A percentile compares a stretch with the other conserved stretches of the same genome.
phyloP scores from a whole-genome alignment of 2,888 invertebrate genomes.

The Athetis lepigone region DNA sequence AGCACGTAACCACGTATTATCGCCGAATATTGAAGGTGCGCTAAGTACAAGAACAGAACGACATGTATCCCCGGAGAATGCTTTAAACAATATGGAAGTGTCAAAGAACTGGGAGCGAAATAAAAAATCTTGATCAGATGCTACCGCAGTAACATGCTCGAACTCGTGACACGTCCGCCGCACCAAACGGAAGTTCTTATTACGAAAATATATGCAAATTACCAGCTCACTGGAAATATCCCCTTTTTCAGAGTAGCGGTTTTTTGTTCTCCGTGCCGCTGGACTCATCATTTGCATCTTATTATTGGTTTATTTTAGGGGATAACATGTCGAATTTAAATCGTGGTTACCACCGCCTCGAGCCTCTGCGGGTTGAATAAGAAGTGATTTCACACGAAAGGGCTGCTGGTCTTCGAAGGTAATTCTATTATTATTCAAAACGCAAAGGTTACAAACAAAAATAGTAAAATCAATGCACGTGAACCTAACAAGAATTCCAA shows the following conservation, averaged over 20 bases:
- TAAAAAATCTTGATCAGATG: conserved; percentile 65
- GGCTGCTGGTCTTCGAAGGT: conserved; percentile 57
- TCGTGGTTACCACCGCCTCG: conserved; percentile 76
- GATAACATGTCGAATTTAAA: conserved; percentile 86
- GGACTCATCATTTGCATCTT: conserved; percentile 86
- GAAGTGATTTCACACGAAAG: conserved; percentile 81
- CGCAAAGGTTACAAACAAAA: conserved; percentile 67
- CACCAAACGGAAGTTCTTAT: conserved; percentile 86
- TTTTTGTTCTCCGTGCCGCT: conserved; percentile 79
- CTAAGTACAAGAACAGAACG: conserved; percentile 45
- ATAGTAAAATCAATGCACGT: conserved; percentile 64
- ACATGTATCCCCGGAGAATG: conserved; percentile 41
- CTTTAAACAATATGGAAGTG: conserved; percentile 52
- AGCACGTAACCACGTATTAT: conserved; percentile 76
- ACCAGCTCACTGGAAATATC: conserved; percentile 80
- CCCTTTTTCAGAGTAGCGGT: conserved; percentile 76
- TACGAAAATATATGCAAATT: conserved; percentile 88
- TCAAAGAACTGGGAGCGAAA: conserved; percentile 55
- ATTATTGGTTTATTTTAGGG: conserved; percentile 85
- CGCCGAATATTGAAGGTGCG: conserved; percentile 72
- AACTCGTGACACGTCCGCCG: conserved; percentile 80
- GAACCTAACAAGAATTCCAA: conserved; percentile 41
- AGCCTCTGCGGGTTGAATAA: conserved; percentile 77
- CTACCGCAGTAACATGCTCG: conserved; percentile 68
- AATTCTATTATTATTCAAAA: conserved; percentile 73